These are phyloP conservation scores for Orchestia grillus DNA, from an alignment of 1,140 invertebrate species.

Conservation along the genomic window DNA sequence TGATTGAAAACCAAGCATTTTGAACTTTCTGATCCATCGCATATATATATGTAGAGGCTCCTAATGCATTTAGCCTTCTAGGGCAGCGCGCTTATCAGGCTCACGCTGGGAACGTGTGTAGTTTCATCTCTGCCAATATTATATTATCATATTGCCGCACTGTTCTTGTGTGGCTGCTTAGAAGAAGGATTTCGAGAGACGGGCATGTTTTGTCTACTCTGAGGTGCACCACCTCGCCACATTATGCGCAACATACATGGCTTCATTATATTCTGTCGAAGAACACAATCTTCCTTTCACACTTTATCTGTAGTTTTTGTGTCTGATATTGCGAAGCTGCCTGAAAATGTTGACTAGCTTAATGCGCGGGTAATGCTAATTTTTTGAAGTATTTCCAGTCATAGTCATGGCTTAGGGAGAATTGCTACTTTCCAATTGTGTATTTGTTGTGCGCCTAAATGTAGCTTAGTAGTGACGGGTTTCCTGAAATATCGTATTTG, in stretches of 20 bases:
- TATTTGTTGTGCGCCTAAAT: background rate
- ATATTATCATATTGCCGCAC: background rate
- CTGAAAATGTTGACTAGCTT: background rate
- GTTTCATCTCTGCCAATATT: background rate
- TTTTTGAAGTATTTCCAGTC: background rate
- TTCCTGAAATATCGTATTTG: background rate
- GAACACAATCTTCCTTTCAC: background rate
- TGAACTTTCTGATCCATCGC: background rate
- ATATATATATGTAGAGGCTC: background rate
- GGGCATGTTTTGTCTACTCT: background rate
- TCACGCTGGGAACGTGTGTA: slow-evolving; percentile 19
- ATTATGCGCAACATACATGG: background rate
- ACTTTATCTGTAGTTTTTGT: background rate
- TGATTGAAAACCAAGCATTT: slow-evolving; percentile 50
- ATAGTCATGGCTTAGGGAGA: background rate
- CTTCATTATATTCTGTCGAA: background rate
- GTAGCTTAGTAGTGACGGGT: background rate
- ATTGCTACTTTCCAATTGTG: background rate
- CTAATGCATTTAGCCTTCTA: slow-evolving; percentile 17
- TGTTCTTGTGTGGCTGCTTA: background rate
- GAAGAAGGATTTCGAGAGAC: background rate
- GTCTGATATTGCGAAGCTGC: background rate
- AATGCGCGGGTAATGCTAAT: background rate
- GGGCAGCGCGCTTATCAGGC: background rate
- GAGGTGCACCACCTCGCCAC: background rate